phyloP scores from a whole-genome alignment of 2,113 vertebrate species.

The Burhinus bistriatus region DNA sequence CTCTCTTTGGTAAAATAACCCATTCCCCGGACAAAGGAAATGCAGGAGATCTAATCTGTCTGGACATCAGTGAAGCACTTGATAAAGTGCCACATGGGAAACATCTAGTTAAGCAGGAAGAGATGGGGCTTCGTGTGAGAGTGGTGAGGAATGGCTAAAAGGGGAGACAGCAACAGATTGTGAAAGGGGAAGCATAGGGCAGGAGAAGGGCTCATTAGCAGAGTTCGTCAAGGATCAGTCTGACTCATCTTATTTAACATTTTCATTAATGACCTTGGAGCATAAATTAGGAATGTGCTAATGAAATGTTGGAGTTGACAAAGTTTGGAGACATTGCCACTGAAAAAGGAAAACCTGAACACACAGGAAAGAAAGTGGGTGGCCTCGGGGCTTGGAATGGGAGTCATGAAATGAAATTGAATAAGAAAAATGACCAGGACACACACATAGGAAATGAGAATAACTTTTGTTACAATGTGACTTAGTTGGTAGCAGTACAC shows the following conservation, averaged over 20 bases:
- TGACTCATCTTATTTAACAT: constrained; percentile 69
- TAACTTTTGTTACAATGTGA: neutral
- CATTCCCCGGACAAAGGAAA: neutral
- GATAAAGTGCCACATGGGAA: constrained; percentile 38
- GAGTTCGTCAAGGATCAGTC: constrained; percentile 59
- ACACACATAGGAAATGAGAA: neutral
- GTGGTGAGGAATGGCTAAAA: constrained; percentile 63
- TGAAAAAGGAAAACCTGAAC: constrained; percentile 28
- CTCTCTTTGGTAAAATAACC: neutral
- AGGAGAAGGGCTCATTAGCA: constrained; percentile 64
- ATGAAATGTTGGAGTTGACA: constrained; percentile 61
- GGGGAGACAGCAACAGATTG: constrained; percentile 44
- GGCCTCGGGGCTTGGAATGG: neutral
- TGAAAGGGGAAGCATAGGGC: constrained; percentile 46
- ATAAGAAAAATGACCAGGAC: neutral
- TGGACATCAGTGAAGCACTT: constrained; percentile 16
- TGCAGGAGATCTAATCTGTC: constrained; percentile 13
- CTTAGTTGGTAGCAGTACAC: neutral
- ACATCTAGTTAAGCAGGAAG: constrained; percentile 42
- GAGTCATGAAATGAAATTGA: neutral
- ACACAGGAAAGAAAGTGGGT: neutral
- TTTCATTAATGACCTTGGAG: constrained; percentile 67
- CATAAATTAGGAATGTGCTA: constrained; percentile 62
- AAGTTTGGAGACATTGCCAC: constrained; percentile 50
- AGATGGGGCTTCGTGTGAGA: neutral